A percentile compares a stretch with the other conserved stretches of the same genome.
Conservation (phyloP, 2,888 invertebrate species). For the Calliopum simillimum region DNA sequence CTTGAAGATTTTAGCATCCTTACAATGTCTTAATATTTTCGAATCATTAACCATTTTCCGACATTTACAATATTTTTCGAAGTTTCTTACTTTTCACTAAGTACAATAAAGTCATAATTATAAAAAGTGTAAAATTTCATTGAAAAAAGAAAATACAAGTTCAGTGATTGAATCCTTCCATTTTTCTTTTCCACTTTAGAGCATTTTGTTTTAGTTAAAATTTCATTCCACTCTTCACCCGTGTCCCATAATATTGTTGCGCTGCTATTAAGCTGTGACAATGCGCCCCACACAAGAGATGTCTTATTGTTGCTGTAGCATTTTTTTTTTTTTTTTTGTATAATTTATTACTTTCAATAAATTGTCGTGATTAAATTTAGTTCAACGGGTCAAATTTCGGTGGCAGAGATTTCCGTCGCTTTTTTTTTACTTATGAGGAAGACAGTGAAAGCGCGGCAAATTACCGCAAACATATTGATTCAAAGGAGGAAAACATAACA, state of each 20-base stretch:
- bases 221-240: neutral
- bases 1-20: no score
- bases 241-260: neutral
- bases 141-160: no score
- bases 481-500: no score
- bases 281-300: neutral
- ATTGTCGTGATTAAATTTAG: conserved; percentile 20
- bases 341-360: conserved; percentile 14
- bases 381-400: conserved; percentile 14
- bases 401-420: neutral
- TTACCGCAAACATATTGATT: neutral
- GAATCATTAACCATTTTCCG: no score
- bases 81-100: no score
- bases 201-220: no score
- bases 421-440: neutral
- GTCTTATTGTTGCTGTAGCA: neutral
- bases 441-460: neutral
- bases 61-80: no score
- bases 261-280: neutral
- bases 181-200: neutral
- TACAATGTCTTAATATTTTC: no score
- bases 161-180: neutral
- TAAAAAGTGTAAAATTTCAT: no score
- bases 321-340: neutral
- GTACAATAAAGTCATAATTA: no score